These are phyloP conservation scores for Leptogaster cylindrica DNA, from an alignment of 2,888 invertebrate species.

Conservation along the genomic window DNA sequence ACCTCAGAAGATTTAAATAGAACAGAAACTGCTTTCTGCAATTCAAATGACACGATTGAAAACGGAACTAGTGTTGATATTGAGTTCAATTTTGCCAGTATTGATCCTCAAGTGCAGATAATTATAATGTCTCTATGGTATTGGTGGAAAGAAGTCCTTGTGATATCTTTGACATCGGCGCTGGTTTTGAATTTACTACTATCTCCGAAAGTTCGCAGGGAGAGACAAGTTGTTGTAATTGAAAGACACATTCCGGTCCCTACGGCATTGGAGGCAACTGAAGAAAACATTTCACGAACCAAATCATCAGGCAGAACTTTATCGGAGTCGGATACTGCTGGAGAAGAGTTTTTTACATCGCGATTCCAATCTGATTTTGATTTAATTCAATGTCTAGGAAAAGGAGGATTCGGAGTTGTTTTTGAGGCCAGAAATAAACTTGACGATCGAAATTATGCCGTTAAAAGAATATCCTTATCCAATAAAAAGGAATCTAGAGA, in stretches of 20 bases:
- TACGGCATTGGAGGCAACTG: conserved; percentile 59
- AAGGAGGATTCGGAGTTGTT: conserved; percentile 96
- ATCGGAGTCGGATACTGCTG: conserved; percentile 45
- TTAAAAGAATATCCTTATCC: conserved; percentile 90
- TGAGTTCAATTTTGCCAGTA: conserved; percentile 60
- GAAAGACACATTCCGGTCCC: conserved; percentile 61
- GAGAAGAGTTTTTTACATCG: conserved; percentile 56
- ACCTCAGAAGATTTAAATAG: conserved; percentile 65
- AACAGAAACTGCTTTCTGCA: conserved; percentile 62
- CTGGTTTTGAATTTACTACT: conserved; percentile 73
- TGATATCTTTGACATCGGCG: conserved; percentile 77
- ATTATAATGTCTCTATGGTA: conserved; percentile 78
- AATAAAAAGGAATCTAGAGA: conserved; percentile 82
- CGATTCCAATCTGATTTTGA: conserved; percentile 88
- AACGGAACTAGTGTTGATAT: conserved; percentile 50
- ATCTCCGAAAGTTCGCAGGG: conserved; percentile 61
- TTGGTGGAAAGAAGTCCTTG: conserved; percentile 84
- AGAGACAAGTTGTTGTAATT: conserved; percentile 59
- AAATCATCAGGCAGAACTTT: conserved; percentile 47
- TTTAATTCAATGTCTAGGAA: conserved; percentile 78
- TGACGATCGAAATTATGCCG: conserved; percentile 92
- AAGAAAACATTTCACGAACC: conserved; percentile 49
- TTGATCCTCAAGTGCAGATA: conserved; percentile 70
- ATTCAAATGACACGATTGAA: conserved; percentile 48
- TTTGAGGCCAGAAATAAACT: conserved; percentile 93